Conservation (phyloP, 1,140 invertebrate genomes). For the Caenorhabditis brenneri region DNA sequence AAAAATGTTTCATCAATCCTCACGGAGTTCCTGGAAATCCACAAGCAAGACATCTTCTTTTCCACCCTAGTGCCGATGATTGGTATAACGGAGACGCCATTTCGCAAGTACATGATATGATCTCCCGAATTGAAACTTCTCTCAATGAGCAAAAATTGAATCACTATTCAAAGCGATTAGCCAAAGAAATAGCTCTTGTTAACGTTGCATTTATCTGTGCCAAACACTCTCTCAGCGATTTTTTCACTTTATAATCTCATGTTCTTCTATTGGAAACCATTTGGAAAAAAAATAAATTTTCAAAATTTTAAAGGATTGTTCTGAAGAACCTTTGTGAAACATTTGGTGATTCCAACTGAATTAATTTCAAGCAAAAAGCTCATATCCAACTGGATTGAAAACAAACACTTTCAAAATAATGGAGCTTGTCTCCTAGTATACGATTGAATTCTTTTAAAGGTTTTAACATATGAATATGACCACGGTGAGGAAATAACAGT, state of each 20-base stretch:
- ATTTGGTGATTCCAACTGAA: too few relatives aligned
- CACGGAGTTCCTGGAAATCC: conserved; percentile 40
- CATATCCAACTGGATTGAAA: too few relatives aligned
- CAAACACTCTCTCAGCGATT: background rate
- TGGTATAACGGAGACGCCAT: conserved; percentile 11
- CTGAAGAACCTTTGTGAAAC: too few relatives aligned
- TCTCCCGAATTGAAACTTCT: background rate
- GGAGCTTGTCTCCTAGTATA: too few relatives aligned
- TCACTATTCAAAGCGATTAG: background rate
- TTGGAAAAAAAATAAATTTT: too few relatives aligned
- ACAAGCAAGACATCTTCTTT: conserved; percentile 62
- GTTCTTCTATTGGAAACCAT: too few relatives aligned
- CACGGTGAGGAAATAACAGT: too few relatives aligned
- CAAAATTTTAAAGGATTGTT: too few relatives aligned
- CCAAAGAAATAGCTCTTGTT: background rate
- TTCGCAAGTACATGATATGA: background rate
- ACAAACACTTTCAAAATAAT: too few relatives aligned
- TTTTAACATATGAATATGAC: too few relatives aligned
- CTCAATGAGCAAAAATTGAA: background rate
- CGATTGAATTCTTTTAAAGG: too few relatives aligned
- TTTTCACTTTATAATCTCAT: background rate
- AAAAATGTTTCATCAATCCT: conserved; percentile 68
- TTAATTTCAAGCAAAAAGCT: too few relatives aligned
- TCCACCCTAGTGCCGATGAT: background rate
- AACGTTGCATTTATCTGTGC: conserved; percentile 1